These are phyloP conservation scores for Gnatocerus cornutus DNA, from an alignment of 2,888 invertebrate species.

Conservation along the genomic window DNA sequence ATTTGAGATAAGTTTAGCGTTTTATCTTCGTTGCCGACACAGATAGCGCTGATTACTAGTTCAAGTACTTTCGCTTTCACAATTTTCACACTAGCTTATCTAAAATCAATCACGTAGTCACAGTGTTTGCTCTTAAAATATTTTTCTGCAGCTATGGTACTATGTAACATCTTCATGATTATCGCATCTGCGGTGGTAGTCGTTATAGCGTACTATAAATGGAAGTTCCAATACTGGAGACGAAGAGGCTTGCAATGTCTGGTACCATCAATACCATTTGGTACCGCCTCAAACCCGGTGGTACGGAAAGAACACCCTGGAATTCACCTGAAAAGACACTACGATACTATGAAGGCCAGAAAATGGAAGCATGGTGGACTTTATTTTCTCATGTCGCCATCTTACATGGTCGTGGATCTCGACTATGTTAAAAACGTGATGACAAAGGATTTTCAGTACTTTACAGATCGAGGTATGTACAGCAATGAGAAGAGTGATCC, in stretches of 20 bases:
- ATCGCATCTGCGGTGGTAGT: not conserved
- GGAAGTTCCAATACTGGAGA: slow-evolving; percentile 17
- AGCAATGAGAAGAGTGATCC: slow-evolving; percentile 74
- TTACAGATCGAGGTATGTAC: slow-evolving; percentile 77
- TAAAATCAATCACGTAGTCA: too few relatives aligned
- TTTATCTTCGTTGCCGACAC: too few relatives aligned
- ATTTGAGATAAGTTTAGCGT: too few relatives aligned
- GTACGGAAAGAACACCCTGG: not conserved
- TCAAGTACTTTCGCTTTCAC: too few relatives aligned
- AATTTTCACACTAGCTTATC: too few relatives aligned
- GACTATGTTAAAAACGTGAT: slow-evolving; percentile 68
- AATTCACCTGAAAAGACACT: slow-evolving; percentile 1
- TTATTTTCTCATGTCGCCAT: slow-evolving; percentile 21
- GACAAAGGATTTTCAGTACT: slow-evolving; percentile 75
- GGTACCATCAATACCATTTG: slow-evolving; percentile 7
- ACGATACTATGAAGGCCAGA: slow-evolving; percentile 24
- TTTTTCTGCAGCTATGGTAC: not conserved
- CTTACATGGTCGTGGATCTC: slow-evolving; percentile 26
- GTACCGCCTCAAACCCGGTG: not conserved
- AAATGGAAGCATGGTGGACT: slow-evolving; percentile 28
- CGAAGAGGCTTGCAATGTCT: not conserved
- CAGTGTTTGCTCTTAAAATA: too few relatives aligned
- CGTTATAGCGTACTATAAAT: slow-evolving; percentile 7
- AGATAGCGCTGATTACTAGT: too few relatives aligned
- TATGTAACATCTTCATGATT: too few relatives aligned